Evolutionary conservation across 2,797 vertebrate species (phyloP), one percentile per base, ranked within the genome.

Genomic region (Neoniphon sammara): DNA sequence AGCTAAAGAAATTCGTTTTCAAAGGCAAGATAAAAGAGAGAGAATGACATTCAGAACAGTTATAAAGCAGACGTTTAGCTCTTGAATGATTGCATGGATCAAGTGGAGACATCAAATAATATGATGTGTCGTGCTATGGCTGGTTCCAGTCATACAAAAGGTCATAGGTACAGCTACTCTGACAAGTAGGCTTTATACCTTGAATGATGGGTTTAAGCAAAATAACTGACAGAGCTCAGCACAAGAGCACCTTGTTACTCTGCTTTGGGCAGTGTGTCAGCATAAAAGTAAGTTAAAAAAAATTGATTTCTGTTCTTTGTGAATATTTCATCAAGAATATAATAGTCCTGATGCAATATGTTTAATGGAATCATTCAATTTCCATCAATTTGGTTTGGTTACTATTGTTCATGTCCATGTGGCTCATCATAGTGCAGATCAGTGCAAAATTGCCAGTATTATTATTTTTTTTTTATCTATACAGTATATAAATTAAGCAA

Each of bases 121-220:
- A 57, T 64, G 63, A 79, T 77, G 75, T 65, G 55, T 39, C 64
- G 17, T 30, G 46, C 65, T 36, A 21, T 60, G 66, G 70, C 67
- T 73, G 82, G 57, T 77, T 85, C 86, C 80, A 86, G 82, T 85
- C 75, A 77, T 55, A 49, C 25, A 2, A 83, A 88, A 83, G 78
- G 83, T 88, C 84, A 84, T 39, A 78, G 73, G 75, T 75, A 66
- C 49, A 54, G 30, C 74, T 57, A 14, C 50, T 52, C 52, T 83
- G 85, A 83, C 71, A 84, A 75, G 68, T 59, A 56, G 66, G 73
- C 68, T 82, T 81, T 78, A 70, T 50, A 18, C 46, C 50, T 75
- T 50, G 66, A 67, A 81, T 75, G 50, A 62, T 25, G 14, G 67
- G 23, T 58, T 77, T 67, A 34, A 52, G 23, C 34, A 56, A 47